Conservation (phyloP, 1,140 invertebrate genomes). For the Atta cephalotes region DNA sequence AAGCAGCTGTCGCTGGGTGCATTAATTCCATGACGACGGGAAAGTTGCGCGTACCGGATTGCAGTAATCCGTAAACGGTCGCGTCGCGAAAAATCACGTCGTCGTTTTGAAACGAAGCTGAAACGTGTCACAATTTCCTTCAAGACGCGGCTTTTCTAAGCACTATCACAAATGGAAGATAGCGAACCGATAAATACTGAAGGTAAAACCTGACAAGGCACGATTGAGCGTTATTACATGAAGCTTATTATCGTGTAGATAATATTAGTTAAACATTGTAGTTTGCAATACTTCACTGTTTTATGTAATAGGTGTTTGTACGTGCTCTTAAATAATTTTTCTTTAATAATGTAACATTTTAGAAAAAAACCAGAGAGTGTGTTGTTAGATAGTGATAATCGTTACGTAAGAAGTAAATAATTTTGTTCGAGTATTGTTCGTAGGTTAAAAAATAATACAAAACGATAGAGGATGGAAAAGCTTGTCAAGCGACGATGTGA, state of each 20-base stretch:
- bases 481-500: slow-evolving; percentile 35
- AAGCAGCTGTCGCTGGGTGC: slow-evolving; percentile 56
- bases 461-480: background rate
- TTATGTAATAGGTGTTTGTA: background rate
- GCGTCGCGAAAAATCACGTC: slow-evolving; percentile 53
- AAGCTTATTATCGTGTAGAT: slow-evolving; percentile 10
- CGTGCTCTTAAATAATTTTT: background rate
- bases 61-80: slow-evolving; percentile 40
- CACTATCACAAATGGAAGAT: slow-evolving; percentile 11
- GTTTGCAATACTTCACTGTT: background rate
- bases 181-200: background rate
- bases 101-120: slow-evolving; percentile 4
- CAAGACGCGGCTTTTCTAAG: slow-evolving; percentile 7
- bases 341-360: background rate
- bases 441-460: slow-evolving; percentile 8
- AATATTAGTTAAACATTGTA: background rate
- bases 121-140: slow-evolving; percentile 18
- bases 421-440: background rate
- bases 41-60: slow-evolving; percentile 51
- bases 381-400: background rate
- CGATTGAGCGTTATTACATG: slow-evolving; percentile 27
- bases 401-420: background rate
- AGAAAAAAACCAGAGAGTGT: background rate
- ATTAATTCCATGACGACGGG: slow-evolving; percentile 63
- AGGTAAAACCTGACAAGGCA: slow-evolving; percentile 11